phyloP scores from a whole-genome alignment of 1,140 invertebrate species.

The Dendroctonus valens region DNA sequence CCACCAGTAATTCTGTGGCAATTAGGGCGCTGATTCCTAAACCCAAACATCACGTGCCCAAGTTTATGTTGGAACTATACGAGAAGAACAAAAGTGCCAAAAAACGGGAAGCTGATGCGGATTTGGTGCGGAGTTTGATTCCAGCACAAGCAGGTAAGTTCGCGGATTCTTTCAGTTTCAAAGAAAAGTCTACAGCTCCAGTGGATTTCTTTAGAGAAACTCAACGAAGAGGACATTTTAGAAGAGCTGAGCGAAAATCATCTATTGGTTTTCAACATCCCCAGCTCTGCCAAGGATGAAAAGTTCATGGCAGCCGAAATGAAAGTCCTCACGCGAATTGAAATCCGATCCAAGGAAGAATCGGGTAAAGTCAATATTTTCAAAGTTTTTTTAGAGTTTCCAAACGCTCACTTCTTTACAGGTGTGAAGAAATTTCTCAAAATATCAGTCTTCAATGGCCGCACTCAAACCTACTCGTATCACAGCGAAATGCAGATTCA shows the following conservation, averaged over 20 bases:
- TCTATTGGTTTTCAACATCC: slow-evolving; percentile 45
- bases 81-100: slow-evolving; percentile 40
- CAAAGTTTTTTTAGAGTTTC: slow-evolving; percentile 1
- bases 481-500: slow-evolving; percentile 39
- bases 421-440: slow-evolving; percentile 41
- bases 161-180: not conserved
- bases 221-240: slow-evolving; percentile 33
- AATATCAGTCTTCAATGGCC: slow-evolving; percentile 43
- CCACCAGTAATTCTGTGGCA: not conserved
- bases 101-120: slow-evolving; percentile 32
- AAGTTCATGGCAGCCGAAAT: slow-evolving; percentile 44
- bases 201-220: slow-evolving; percentile 25
- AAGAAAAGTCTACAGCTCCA: not conserved
- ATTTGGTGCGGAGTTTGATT: slow-evolving; percentile 46
- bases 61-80: slow-evolving; percentile 50
- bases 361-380: slow-evolving; percentile 30
- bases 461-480: slow-evolving; percentile 28
- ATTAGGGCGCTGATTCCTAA: slow-evolving; percentile 7
- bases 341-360: slow-evolving; percentile 29
- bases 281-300: slow-evolving; percentile 40
- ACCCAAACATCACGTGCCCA: slow-evolving; percentile 45
- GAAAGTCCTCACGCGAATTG: slow-evolving; percentile 43
- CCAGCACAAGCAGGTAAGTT: slow-evolving; percentile 41
- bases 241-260: slow-evolving; percentile 41
- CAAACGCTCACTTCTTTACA: too few species aligned